Percentiles rank a stretch among this genome's conserved stretches.
Evolutionary conservation across 2,888 invertebrate species (phyloP).

Genomic region (Phyllotreta striolata): DNA sequence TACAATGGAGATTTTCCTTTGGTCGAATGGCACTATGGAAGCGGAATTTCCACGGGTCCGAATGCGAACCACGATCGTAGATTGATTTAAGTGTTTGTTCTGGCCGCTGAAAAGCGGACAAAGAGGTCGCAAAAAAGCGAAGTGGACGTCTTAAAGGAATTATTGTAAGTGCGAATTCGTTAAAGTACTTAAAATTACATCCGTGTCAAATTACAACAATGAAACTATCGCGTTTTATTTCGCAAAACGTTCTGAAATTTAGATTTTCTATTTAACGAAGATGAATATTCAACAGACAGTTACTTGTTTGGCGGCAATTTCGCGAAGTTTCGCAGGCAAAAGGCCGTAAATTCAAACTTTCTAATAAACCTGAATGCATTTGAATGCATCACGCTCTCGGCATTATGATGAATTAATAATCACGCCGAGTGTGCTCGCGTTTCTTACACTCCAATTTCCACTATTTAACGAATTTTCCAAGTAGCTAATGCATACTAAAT

Average conservation of each 20-base stretch:
- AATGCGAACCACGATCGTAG: conserved; percentile 6
- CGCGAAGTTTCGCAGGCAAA: conserved; percentile 20
- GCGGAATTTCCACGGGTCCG: neutral
- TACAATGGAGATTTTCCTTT: conserved; percentile 31
- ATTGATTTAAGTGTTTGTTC: conserved; percentile 21
- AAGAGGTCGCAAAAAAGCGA: neutral
- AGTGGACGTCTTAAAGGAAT: too few relatives aligned
- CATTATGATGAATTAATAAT: too few relatives aligned
- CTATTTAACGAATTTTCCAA: too few relatives aligned
- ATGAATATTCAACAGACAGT: conserved; percentile 20
- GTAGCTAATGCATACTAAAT: too few relatives aligned
- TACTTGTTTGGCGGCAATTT: conserved; percentile 18
- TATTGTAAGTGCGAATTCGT: too few relatives aligned
- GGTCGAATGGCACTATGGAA: conserved; percentile 20
- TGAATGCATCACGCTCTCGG: conserved; percentile 4
- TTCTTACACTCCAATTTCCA: too few relatives aligned
- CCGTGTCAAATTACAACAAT: too few relatives aligned
- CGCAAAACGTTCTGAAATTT: conserved; percentile 4
- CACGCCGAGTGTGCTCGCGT: too few relatives aligned
- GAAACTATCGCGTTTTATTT: too few relatives aligned
- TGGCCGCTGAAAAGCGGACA: conserved; percentile 4
- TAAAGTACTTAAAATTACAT: too few relatives aligned
- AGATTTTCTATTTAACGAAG: conserved; percentile 4
- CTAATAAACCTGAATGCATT: conserved; percentile 20
- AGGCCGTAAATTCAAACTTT: conserved; percentile 19